A percentile compares a stretch with the other conserved stretches of the same genome.
These are phyloP conservation scores for Toxotes lorentzi DNA, from an alignment of 2,797 vertebrate species.

Conservation along the genomic window DNA sequence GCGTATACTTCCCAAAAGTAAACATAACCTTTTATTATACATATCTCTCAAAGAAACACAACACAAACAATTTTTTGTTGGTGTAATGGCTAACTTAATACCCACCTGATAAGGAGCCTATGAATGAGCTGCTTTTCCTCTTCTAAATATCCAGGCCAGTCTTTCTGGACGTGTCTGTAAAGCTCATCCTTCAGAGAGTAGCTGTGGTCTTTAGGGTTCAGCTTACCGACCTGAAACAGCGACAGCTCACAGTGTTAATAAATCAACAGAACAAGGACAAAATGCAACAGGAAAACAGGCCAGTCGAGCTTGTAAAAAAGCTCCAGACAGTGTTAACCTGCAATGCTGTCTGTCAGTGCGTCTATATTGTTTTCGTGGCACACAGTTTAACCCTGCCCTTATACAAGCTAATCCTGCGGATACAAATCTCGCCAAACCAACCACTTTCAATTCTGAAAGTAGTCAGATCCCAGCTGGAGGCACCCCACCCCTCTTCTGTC, in stretches of 20 bases:
- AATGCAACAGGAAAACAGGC: slow-evolving; percentile 27
- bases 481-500: slow-evolving; percentile 69
- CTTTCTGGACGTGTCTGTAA: slow-evolving; percentile 79
- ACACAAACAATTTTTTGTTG: not conserved
- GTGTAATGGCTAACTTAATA: slow-evolving; percentile 1
- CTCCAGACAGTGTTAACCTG: slow-evolving; percentile 8
- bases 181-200: slow-evolving; percentile 85
- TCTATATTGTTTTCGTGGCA: slow-evolving; percentile 24
- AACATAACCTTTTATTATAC: not conserved
- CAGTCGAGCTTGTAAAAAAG: slow-evolving; percentile 14
- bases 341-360: not conserved
- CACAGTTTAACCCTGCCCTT: slow-evolving; percentile 41
- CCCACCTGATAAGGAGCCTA: slow-evolving; percentile 82
- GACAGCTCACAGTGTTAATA: slow-evolving; percentile 26
- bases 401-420: slow-evolving; percentile 41
- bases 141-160: slow-evolving; percentile 84
- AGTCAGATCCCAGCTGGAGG: slow-evolving; percentile 67
- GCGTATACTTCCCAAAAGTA: not conserved
- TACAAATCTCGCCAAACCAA: slow-evolving; percentile 60
- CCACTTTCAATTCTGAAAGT: slow-evolving; percentile 57
- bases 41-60: not conserved
- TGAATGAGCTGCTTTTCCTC: slow-evolving; percentile 86
- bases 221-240: slow-evolving; percentile 81
- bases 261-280: slow-evolving; percentile 13
- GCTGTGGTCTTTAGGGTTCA: slow-evolving; percentile 85